A percentile compares a stretch with the other conserved stretches of the same genome.
Evolutionary conservation across 2,797 vertebrate species (phyloP).

Genomic region (Aldrovandia affinis): DNA sequence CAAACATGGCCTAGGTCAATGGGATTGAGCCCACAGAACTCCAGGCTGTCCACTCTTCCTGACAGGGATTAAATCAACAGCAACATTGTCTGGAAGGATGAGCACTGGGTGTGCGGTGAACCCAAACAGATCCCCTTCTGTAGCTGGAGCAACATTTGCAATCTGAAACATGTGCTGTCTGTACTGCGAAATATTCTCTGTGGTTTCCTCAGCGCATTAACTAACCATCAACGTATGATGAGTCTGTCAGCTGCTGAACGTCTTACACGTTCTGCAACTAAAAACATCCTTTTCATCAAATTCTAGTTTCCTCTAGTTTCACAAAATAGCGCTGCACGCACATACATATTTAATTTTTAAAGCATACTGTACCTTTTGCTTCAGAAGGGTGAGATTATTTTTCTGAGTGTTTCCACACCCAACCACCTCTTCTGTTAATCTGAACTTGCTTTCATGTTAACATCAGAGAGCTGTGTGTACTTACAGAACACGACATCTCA

Average conservation of each 20-base stretch:
- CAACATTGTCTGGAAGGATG: slow-evolving; percentile 9
- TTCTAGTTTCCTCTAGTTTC: background rate
- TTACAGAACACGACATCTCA: slow-evolving; percentile 23
- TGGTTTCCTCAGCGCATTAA: background rate
- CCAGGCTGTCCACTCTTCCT: background rate
- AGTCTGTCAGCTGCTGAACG: background rate
- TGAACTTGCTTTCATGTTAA: slow-evolving; percentile 35
- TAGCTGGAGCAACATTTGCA: background rate
- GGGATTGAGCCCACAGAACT: background rate
- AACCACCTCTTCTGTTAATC: slow-evolving; percentile 9
- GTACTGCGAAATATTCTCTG: background rate
- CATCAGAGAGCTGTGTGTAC: slow-evolving; percentile 23
- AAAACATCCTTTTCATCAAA: background rate
- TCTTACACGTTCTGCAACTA: background rate
- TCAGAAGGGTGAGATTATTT: background rate
- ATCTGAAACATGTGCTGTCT: background rate
- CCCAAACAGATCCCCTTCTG: background rate
- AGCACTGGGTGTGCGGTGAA: background rate
- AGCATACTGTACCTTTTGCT: background rate
- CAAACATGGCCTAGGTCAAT: slow-evolving; percentile 14
- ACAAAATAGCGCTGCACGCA: background rate
- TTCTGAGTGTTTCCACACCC: slow-evolving; percentile 4
- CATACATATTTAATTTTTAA: background rate
- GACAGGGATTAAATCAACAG: slow-evolving; percentile 3
- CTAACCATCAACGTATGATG: background rate